Conservation (phyloP, 2,113 vertebrate genomes). For the Prolemur simus region DNA sequence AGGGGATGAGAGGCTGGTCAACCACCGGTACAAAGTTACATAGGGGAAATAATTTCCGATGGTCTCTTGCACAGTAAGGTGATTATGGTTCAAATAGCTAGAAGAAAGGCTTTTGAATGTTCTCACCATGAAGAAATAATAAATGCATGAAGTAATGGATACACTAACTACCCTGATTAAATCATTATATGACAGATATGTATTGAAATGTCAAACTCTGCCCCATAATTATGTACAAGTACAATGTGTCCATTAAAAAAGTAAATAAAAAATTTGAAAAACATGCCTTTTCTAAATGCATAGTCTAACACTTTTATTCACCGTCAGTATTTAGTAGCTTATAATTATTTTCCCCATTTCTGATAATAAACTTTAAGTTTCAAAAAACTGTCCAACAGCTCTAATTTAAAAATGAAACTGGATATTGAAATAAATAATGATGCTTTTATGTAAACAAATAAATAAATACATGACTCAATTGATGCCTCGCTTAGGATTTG, state of each 20-base stretch:
- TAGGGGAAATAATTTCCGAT: neutral
- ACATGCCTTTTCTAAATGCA: neutral
- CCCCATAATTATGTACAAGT: neutral
- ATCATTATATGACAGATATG: neutral
- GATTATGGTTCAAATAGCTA: neutral
- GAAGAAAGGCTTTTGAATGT: neutral
- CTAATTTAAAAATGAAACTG: constrained; percentile 20
- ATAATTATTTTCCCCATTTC: neutral
- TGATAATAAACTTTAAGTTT: neutral
- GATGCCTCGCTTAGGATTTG: neutral
- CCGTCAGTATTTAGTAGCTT: constrained; percentile 28
- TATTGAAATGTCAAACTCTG: neutral
- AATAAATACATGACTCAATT: neutral
- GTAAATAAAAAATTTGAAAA: neutral
- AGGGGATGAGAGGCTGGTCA: neutral
- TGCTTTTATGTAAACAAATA: constrained; percentile 57
- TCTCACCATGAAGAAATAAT: neutral
- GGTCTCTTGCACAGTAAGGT: neutral
- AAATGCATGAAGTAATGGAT: neutral
- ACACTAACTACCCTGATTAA: neutral
- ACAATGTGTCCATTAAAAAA: neutral
- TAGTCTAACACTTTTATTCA: neutral
- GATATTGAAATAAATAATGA: constrained; percentile 76
- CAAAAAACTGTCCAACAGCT: neutral
- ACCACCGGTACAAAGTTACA: neutral